Base-by-base conservation (phyloP, 2,113 vertebrate genomes). In the Neomonachus schauinslandi region DNA sequence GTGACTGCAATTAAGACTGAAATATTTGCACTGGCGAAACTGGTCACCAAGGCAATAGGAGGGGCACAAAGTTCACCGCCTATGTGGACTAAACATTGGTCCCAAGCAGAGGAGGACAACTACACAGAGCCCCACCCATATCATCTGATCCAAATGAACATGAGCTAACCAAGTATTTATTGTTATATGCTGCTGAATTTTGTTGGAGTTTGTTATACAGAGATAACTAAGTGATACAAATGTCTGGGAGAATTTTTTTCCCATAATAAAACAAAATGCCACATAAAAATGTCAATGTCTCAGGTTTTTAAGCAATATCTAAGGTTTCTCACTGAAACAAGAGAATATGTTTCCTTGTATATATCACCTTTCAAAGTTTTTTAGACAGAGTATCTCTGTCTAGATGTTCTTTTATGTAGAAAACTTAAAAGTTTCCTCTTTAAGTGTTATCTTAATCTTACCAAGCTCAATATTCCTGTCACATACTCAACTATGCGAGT, bases 1-100 rank as follows among this genome's bases (percentile, higher is more conserved):
- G 26, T 5, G 33, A 59, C 49, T 87, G 4, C 9, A 49, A 91
- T n/a, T 61, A 67, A 87, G 12, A 74, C 4, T 18, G 39, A 51
- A 57, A 76, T 51, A 49, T 28, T 36, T 55, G 31, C 9, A 51
- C 28, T 65, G 55, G 33, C 7, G 2, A 92, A 67, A 36, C 1
- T 13, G n/a, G 80, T 97, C 24, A 46, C 36, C 9, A 49, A 81
- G 15, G 24, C 15, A 82, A 63, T 2, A 36, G 12, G 19, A n/a
- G 12, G 12, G 22, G 3, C 11, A n/a, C 11, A 76, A 69, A 36
- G 0, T 2, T 69, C 2, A 4, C 3, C 59, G 14, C 9, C 7
- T 19, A 18, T 0, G 19, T 22, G 15, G 11, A 81, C 16, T 42
- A 59, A 92, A 72, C 5, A 10, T 24, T 57, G 67, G 5, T 24